Evolutionary conservation across 1,140 invertebrate genomes (phyloP).

Genomic region (Oncopodura yosiiana): DNA sequence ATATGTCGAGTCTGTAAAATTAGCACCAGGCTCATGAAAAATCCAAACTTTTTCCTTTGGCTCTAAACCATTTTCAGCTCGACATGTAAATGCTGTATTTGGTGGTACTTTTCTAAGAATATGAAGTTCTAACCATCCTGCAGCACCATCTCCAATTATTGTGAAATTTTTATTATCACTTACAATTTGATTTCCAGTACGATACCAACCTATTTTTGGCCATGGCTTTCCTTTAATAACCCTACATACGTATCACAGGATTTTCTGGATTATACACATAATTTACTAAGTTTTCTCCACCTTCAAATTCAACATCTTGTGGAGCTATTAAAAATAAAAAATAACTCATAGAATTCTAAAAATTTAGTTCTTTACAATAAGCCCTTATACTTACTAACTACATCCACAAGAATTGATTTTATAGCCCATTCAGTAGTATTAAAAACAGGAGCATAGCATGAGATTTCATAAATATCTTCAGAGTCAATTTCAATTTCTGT

Average conservation of each 20-base stretch:
- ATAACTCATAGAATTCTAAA: background rate
- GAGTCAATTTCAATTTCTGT: background rate
- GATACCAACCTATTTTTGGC: background rate
- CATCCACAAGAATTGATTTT: background rate
- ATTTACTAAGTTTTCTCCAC: background rate
- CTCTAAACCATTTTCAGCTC: slow-evolving; percentile 1
- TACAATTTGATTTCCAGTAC: background rate
- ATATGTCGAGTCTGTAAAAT: background rate
- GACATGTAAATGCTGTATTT: background rate
- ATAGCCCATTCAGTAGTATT: background rate
- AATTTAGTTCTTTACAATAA: background rate
- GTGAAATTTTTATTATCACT: background rate
- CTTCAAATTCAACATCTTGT: background rate
- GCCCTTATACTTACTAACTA: background rate
- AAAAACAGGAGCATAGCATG: background rate
- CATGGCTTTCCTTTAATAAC: slow-evolving; percentile 1
- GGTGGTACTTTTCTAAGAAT: background rate
- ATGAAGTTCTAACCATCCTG: background rate
- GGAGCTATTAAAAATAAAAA: background rate
- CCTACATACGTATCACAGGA: background rate
- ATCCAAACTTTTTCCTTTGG: background rate
- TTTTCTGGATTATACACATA: background rate
- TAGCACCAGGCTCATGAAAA: background rate
- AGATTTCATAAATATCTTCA: background rate
- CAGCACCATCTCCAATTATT: background rate